Conservation (phyloP, 2,888 invertebrate species). For the Megamerina dolium region DNA sequence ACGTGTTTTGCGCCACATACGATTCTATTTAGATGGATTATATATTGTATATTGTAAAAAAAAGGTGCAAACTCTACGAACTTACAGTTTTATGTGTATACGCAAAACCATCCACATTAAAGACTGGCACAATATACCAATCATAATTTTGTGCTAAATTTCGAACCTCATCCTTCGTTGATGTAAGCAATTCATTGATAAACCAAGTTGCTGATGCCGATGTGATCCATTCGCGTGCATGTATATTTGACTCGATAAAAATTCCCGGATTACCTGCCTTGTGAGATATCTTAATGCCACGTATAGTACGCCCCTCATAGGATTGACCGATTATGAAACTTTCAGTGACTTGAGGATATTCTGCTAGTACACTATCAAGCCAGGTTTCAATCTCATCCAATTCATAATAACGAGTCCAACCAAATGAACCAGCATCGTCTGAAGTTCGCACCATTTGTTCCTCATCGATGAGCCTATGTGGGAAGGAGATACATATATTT, state of each 20-base stretch:
- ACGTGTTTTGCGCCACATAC: constrained; percentile 64
- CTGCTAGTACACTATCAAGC: constrained; percentile 51
- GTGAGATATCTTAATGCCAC: constrained; percentile 53
- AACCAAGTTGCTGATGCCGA: constrained; percentile 65
- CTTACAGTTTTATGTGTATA: constrained; percentile 60
- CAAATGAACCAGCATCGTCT: constrained; percentile 42
- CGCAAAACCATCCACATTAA: constrained; percentile 70
- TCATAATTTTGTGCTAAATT: constrained; percentile 60
- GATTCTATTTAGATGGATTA: constrained; percentile 45
- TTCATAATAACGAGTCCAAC: constrained; percentile 57
- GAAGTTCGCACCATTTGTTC: constrained; percentile 32
- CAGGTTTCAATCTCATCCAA: constrained; percentile 57
- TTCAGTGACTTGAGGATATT: constrained; percentile 47
- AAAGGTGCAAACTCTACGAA: constrained; percentile 16
- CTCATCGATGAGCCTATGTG: constrained; percentile 52
- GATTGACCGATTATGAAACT: constrained; percentile 51
- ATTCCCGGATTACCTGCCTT: constrained; percentile 52
- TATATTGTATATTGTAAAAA: not conserved
- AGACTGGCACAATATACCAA: constrained; percentile 69
- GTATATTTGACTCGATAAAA: constrained; percentile 62
- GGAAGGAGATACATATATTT: too few species aligned
- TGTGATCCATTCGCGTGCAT: constrained; percentile 68
- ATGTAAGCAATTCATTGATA: constrained; percentile 64
- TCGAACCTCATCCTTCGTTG: constrained; percentile 53
- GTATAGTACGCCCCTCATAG: constrained; percentile 56